Conservation (phyloP, 30 jellyfish, hydroid and myxozoan species). For the Mastigias papua region DNA sequence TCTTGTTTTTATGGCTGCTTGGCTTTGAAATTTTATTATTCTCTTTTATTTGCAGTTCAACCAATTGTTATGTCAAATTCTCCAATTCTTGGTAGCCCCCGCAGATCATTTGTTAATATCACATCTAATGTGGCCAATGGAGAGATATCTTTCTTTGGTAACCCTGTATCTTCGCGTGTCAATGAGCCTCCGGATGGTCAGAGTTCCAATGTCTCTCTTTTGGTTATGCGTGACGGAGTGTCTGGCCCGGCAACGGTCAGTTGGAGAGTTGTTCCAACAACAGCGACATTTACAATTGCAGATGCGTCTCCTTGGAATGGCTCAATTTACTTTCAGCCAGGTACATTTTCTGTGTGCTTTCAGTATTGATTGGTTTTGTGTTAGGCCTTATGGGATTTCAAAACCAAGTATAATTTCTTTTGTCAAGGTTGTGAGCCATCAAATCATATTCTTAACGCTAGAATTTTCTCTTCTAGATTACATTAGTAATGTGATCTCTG, state of each 20-base stretch:
- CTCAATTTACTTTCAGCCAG: conserved; percentile 63
- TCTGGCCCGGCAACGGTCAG: conserved; percentile 75
- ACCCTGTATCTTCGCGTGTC: conserved; percentile 63
- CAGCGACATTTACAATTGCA: conserved; percentile 46
- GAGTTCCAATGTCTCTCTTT: conserved; percentile 20
- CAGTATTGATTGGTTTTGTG: neutral
- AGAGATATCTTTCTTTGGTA: conserved; percentile 82
- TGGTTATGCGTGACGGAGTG: conserved; percentile 95
- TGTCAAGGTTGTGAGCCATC: no score
- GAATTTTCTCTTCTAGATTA: no score
- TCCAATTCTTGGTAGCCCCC: conserved; percentile 67
- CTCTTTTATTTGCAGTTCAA: conserved; percentile 40
- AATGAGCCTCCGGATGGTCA: conserved; percentile 68
- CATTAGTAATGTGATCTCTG: no score
- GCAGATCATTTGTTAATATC: conserved; percentile 61
- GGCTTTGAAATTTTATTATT: neutral
- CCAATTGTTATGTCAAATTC: conserved; percentile 73
- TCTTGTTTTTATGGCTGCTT: no score
- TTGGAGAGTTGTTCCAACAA: conserved; percentile 77
- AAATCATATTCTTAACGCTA: no score
- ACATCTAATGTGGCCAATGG: conserved; percentile 88
- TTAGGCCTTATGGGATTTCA: no score
- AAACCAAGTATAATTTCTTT: no score
- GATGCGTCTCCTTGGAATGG: conserved; percentile 84
- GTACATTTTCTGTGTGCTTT: conserved; percentile 43